A percentile compares a stretch with the other conserved stretches of the same genome.
Conservation (phyloP, 2,888 invertebrate species). For the Archaeoteleia sp. region DNA sequence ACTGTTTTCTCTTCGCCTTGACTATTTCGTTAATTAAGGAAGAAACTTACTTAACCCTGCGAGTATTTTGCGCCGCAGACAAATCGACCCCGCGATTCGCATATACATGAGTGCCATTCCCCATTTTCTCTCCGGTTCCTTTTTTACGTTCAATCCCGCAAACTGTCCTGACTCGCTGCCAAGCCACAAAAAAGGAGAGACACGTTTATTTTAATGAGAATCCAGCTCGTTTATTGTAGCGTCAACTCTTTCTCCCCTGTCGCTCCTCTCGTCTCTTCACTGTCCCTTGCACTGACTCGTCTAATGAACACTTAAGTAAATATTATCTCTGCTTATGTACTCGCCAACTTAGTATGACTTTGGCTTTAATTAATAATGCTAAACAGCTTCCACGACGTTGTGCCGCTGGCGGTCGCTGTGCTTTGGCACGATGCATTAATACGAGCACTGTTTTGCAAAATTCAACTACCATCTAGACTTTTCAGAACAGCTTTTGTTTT, state of each 20-base stretch:
- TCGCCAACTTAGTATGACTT: conserved; percentile 73
- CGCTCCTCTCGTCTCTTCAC: conserved; percentile 26
- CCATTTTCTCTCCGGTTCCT: conserved; percentile 7
- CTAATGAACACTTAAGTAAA: conserved; percentile 74
- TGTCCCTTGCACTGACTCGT: conserved; percentile 62
- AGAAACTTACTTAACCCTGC: conserved; percentile 66
- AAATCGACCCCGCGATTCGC: conserved; percentile 54
- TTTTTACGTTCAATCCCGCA: conserved; percentile 32
- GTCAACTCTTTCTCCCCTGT: conserved; percentile 53
- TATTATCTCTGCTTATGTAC: conserved; percentile 74
- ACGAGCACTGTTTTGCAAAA: conserved; percentile 27
- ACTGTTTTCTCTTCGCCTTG: conserved; percentile 35
- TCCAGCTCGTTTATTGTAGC: conserved; percentile 69
- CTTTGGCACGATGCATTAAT: conserved; percentile 47
- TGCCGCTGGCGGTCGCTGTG: conserved; percentile 45
- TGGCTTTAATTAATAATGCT: conserved; percentile 74
- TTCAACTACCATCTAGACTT: conserved; percentile 5
- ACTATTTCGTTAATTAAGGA: conserved; percentile 66
- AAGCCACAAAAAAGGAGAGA: conserved; percentile 57
- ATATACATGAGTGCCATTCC: conserved; percentile 25
- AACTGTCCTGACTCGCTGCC: conserved; percentile 43
- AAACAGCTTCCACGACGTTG: conserved; percentile 61
- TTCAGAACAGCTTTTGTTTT: conserved; percentile 13
- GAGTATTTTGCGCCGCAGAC: conserved; percentile 64
- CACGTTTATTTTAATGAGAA: conserved; percentile 73